Evolutionary conservation across 2,113 vertebrate genomes (phyloP).

Genomic region (Ictalurus furcatus): DNA sequence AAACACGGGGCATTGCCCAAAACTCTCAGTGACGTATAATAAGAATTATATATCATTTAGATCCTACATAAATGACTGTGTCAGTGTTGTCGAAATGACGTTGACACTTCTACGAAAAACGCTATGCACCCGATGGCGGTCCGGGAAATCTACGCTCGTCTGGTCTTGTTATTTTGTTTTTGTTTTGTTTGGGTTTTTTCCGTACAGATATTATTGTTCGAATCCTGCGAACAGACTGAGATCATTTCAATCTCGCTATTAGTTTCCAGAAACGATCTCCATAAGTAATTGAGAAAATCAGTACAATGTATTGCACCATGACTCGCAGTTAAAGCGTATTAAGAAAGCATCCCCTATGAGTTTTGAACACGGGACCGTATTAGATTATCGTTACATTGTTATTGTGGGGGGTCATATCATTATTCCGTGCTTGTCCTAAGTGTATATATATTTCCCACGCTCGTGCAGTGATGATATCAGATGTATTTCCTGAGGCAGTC

Average conservation of each 20-base stretch:
- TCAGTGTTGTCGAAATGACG: no score
- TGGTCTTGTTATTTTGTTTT: neutral
- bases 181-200: neutral
- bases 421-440: neutral
- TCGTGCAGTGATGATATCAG: slow-evolving; percentile 17
- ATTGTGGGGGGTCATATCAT: neutral
- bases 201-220: neutral
- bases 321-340: neutral
- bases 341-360: neutral
- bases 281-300: neutral
- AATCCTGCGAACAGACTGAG: neutral
- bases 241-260: neutral
- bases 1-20: no score
- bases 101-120: no score
- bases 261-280: neutral
- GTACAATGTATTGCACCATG: neutral
- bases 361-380: neutral
- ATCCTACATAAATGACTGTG: neutral
- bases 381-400: neutral
- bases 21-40: no score
- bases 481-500: neutral
- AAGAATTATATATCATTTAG: neutral
- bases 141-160: no score
- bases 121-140: no score
- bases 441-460: neutral